Conservation (phyloP, 53 echinoderm and acorn worm genomes). For the Glandiceps talaboti region DNA sequence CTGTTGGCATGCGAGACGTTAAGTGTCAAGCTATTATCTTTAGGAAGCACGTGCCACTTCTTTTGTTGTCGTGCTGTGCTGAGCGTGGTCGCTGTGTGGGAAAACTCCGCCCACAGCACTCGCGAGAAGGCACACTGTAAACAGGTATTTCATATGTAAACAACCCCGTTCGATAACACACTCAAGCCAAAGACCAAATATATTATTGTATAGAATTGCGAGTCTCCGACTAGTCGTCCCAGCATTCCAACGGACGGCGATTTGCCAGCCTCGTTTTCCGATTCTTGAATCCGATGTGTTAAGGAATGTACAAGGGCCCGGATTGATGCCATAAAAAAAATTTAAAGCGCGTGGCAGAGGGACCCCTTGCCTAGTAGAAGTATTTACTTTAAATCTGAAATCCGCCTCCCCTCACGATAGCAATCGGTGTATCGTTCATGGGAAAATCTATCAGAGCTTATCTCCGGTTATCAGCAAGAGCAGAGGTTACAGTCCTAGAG, state of each 20-base stretch:
- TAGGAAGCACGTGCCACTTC: slow-evolving; percentile 36
- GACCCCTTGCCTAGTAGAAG: background rate
- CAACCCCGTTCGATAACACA: background rate
- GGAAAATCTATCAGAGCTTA: background rate
- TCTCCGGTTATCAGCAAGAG: background rate
- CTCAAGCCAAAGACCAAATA: background rate
- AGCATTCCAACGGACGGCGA: background rate
- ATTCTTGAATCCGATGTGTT: background rate
- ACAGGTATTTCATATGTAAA: background rate
- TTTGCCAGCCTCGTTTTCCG: background rate
- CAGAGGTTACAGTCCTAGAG: background rate
- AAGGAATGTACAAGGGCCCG: background rate
- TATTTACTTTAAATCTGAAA: background rate
- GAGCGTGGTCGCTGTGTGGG: slow-evolving; percentile 42
- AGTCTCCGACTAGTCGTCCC: background rate
- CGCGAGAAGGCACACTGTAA: background rate
- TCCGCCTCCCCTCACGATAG: background rate
- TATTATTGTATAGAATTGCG: background rate
- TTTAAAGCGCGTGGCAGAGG: background rate
- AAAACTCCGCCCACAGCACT: slow-evolving; percentile 39
- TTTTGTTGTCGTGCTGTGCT: slow-evolving; percentile 23
- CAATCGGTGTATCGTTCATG: background rate
- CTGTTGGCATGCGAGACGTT: slow-evolving; percentile 14
- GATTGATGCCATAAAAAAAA: background rate
- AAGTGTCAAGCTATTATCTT: slow-evolving; percentile 15